A percentile compares a stretch with the other conserved stretches of the same genome.
These are phyloP conservation scores for Spilosoma lubricipeda DNA, from an alignment of 2,888 invertebrate species.

Conservation along the genomic window DNA sequence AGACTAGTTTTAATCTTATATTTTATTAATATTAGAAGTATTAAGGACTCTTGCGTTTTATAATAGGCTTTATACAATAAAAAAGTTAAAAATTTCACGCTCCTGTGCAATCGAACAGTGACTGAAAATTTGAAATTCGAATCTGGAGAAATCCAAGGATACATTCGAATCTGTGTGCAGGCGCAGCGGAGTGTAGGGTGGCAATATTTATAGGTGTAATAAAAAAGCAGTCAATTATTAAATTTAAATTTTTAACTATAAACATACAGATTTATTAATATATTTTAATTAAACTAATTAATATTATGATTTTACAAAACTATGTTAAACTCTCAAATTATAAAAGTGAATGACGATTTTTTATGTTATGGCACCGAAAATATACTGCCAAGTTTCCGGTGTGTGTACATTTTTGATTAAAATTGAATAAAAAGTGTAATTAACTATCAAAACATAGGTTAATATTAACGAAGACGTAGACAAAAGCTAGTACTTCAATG, in stretches of 20 bases:
- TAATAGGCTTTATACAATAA: conserved; percentile 38
- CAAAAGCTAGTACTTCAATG: too few species aligned
- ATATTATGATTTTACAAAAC: too few species aligned
- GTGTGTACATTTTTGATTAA: too few species aligned
- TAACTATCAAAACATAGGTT: too few species aligned
- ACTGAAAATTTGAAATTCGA: conserved; percentile 85
- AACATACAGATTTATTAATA: too few species aligned
- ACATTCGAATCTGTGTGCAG: conserved; percentile 57
- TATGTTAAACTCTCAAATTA: too few species aligned
- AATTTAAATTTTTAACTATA: neutral
- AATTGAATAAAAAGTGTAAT: too few species aligned
- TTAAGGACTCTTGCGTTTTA: conserved; percentile 34
- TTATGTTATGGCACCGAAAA: too few species aligned
- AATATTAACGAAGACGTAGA: too few species aligned
- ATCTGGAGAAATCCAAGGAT: conserved; percentile 77
- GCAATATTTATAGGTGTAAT: conserved; percentile 19
- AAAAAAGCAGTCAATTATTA: neutral
- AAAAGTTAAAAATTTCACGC: conserved; percentile 63
- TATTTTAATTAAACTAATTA: too few species aligned
- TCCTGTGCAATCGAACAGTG: conserved; percentile 73
- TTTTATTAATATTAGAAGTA: conserved; percentile 38
- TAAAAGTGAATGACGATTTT: neutral
- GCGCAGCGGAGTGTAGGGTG: conserved; percentile 46
- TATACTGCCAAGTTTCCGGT: too few species aligned
- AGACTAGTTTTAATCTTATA: conserved; percentile 20